Evolutionary conservation across 2,888 invertebrate species (phyloP), one percentile per base, ranked within the genome.

Genomic region (Harpagoxenus sublaevis): DNA sequence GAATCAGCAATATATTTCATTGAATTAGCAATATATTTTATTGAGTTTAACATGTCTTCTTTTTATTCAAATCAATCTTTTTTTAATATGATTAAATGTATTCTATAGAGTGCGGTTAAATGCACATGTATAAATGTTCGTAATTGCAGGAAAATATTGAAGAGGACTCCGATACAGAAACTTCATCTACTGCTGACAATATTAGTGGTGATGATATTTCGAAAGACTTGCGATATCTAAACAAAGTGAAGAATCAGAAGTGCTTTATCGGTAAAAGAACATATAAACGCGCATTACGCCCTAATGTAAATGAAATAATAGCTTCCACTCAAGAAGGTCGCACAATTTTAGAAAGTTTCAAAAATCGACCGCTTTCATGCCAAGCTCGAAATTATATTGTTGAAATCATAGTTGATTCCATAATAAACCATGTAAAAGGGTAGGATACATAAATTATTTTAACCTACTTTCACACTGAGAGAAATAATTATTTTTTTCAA

Each of bases 361-460:
- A 60, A 5, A 28, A 60, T 60, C 31, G 10, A 60, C 60, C 31
- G 23, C 31, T 60, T 60, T 60, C 60, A 60, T 3, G 12, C 12
- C 60, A 60, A 60, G 31, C 60, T 31, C 15, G 60, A 39, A 62
- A 62, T 35, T 35, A 62, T 39, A 62, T 62, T 18, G 18, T 35
- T 35, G 18, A 62, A 35, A 62, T 62, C 15, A 35, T 39, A 62
- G 31, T 62, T 35, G 62, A 62, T 62, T 62, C 62, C 0, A 62
- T 62, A 62, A 35, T 62, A 18, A 62, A 62, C 9, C 18, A 62
- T 35, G 62, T 39, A 35, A 62, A 62, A 62, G 35, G 35, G 18
- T 62, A 62, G 3, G 18, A 62, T 18, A 35, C 2, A 62, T 62
- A 62, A 6, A 62, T 62, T 62, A 62, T 60, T 62, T 62, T 62